Conservation (phyloP, 1,140 invertebrate species). For the Cataglyphis hispanica region DNA sequence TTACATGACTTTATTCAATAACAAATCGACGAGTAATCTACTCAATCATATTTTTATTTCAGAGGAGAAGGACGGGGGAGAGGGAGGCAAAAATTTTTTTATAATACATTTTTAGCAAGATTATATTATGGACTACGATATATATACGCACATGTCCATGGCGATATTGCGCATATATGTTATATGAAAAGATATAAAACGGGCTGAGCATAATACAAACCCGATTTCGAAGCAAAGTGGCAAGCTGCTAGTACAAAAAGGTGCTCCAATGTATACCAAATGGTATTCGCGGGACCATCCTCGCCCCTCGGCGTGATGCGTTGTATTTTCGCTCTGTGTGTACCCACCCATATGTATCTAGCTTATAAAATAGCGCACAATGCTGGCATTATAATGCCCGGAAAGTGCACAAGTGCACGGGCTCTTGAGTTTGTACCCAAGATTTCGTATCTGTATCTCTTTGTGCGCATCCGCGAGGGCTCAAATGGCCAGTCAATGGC, state of each 20-base stretch:
- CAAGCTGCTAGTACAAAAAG: slow-evolving; percentile 73
- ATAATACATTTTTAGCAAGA: background rate
- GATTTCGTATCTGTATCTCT: slow-evolving; percentile 71
- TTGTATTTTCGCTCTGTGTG: slow-evolving; percentile 50
- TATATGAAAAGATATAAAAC: slow-evolving; percentile 40
- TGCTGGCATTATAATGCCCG: slow-evolving; percentile 68
- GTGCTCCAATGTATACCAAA: slow-evolving; percentile 65
- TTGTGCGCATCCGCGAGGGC: slow-evolving; percentile 55
- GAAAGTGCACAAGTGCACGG: slow-evolving; percentile 72
- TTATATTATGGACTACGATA: no score
- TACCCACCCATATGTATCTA: slow-evolving; percentile 71
- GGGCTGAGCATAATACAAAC: slow-evolving; percentile 49
- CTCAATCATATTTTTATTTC: no score
- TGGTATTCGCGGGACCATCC: slow-evolving; percentile 55
- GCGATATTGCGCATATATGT: background rate
- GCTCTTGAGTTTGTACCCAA: slow-evolving; percentile 74
- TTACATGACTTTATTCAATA: no score
- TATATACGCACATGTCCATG: no score
- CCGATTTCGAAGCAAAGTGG: slow-evolving; percentile 71
- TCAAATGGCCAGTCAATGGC: slow-evolving; percentile 69
- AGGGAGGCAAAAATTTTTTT: background rate
- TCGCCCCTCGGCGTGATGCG: slow-evolving; percentile 62
- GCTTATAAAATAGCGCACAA: slow-evolving; percentile 72
- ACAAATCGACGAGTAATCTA: no score
- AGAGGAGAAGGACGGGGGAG: no score